Percentiles rank a stretch among this genome's conserved stretches.
Conservation (phyloP, 1,140 invertebrate species). For the Lamellibrachia luymesi region DNA sequence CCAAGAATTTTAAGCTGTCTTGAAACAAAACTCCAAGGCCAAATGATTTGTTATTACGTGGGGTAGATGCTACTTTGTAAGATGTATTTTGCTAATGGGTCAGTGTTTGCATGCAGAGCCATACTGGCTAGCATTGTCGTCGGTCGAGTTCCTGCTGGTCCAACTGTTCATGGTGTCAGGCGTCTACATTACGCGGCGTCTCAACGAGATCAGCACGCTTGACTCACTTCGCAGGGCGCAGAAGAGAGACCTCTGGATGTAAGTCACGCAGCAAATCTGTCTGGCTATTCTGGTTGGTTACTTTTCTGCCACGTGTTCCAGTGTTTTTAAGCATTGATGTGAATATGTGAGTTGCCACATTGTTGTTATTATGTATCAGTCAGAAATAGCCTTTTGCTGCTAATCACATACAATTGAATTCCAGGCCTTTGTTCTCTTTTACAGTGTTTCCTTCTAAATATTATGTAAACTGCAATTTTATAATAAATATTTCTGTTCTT, state of each 20-base stretch:
- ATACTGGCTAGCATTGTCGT: constrained; percentile 62
- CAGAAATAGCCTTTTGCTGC: background rate
- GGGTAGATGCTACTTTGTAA: constrained; percentile 4
- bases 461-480: too few species aligned
- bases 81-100: background rate
- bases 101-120: constrained; percentile 52
- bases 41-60: constrained; percentile 9
- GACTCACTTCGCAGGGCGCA: constrained; percentile 59
- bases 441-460: background rate
- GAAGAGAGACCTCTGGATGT: constrained; percentile 61
- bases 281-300: background rate
- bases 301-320: background rate
- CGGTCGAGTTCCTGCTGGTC: constrained; percentile 60
- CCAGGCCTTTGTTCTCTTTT: background rate
- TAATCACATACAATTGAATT: background rate
- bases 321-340: background rate
- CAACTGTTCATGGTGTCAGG: constrained; percentile 61
- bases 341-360: background rate
- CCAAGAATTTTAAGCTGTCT: background rate
- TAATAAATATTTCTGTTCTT: too few species aligned
- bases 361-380: background rate
- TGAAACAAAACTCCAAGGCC: background rate
- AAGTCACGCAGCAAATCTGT: constrained; percentile 25
- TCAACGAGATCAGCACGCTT: constrained; percentile 57
- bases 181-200: constrained; percentile 59